Evolutionary conservation across 2,113 vertebrate species (phyloP).

Genomic region (Turnix velox): DNA sequence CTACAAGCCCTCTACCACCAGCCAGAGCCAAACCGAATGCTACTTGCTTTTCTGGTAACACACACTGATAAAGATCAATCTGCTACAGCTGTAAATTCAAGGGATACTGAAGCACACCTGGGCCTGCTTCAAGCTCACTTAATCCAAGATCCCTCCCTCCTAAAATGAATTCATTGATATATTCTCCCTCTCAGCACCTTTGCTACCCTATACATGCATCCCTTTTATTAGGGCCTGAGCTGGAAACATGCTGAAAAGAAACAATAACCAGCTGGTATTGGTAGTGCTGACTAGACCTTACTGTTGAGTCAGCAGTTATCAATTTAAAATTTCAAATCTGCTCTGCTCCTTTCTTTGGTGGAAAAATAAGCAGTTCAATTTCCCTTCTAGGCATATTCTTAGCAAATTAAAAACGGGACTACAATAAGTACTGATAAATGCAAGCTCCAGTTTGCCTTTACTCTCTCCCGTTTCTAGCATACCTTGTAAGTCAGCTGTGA

Average conservation of each 20-base stretch:
- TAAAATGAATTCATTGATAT: not conserved
- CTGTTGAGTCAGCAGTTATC: not conserved
- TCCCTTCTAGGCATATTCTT: not conserved
- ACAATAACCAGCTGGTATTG: not conserved
- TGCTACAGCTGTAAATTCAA: not conserved
- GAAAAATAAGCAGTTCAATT: not conserved
- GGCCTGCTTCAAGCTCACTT: not conserved
- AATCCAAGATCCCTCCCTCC: not conserved
- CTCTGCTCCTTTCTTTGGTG: not conserved
- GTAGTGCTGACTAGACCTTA: not conserved
- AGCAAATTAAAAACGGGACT: not conserved
- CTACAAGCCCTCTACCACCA: not conserved
- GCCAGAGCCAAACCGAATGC: not conserved
- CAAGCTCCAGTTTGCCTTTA: not conserved
- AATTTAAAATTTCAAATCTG: not conserved
- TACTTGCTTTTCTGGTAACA: not conserved
- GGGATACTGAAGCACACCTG: not conserved
- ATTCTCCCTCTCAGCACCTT: not conserved
- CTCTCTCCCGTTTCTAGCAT: not conserved
- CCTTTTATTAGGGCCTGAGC: not conserved
- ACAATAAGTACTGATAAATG: not conserved
- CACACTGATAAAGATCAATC: not conserved
- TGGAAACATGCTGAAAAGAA: not conserved
- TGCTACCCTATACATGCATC: not conserved
- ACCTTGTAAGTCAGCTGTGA: not conserved